phyloP scores from a whole-genome alignment of 2,888 invertebrate species.

The Drosophila koepferae region DNA sequence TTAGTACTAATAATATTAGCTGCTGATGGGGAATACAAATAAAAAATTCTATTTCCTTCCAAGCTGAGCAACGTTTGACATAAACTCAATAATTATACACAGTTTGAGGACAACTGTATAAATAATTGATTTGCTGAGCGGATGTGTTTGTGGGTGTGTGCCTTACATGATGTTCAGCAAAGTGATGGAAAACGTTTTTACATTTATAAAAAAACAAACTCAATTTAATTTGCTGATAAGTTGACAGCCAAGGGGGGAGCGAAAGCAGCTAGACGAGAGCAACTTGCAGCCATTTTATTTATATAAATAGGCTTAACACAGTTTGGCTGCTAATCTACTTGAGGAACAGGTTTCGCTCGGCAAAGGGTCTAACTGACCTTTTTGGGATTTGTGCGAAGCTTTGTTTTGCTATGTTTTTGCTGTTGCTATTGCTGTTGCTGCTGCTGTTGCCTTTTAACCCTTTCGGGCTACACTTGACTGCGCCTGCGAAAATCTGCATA shows the following conservation, averaged over 20 bases:
- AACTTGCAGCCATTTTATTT: constrained; percentile 59
- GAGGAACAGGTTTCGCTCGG: constrained; percentile 63
- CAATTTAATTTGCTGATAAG: constrained; percentile 71
- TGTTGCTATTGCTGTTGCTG: constrained; percentile 27
- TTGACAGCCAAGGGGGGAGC: constrained; percentile 41
- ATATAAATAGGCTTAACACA: constrained; percentile 75
- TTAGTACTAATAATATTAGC: neutral
- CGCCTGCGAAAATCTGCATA: constrained; percentile 71
- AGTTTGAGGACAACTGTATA: constrained; percentile 28
- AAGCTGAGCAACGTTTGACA: constrained; percentile 54
- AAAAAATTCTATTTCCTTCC: too few relatives aligned
- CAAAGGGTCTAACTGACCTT: constrained; percentile 54
- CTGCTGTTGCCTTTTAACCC: constrained; percentile 36
- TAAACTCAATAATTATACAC: constrained; percentile 69
- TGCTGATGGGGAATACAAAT: too few relatives aligned
- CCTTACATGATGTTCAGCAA: constrained; percentile 56
- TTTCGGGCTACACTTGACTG: constrained; percentile 61
- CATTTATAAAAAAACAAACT: constrained; percentile 73
- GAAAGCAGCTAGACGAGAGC: constrained; percentile 6
- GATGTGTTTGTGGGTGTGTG: constrained; percentile 7
- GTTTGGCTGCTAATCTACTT: constrained; percentile 68
- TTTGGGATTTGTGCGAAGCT: constrained; percentile 55
- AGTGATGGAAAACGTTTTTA: constrained; percentile 64
- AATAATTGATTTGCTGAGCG: constrained; percentile 8
- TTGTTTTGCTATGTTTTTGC: constrained; percentile 39